Evolutionary conservation across 1,140 invertebrate species (phyloP), one percentile per base, ranked within the genome.

Genomic region (Meteorus sp.): DNA sequence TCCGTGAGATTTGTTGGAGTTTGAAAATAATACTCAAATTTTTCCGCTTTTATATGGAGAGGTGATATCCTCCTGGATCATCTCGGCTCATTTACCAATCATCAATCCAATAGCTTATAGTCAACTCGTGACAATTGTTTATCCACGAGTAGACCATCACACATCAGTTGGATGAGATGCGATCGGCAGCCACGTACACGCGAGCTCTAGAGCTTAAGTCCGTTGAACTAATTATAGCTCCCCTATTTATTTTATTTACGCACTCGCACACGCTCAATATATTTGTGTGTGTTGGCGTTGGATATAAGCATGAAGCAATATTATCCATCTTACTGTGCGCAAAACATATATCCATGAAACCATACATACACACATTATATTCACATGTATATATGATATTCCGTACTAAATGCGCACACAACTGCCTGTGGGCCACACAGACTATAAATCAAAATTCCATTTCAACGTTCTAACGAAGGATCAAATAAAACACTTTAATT

Each of bases 401-500:
- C n/a, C n/a, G n/a, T n/a, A n/a, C n/a, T n/a, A n/a, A n/a, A n/a
- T 37, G 29, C 19, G 19, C 27, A 54, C 20, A 57, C 44, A 56
- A 41, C 41, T 43, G 43, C 43, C 45, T n/a, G 41, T 52, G 41
- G 55, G 50, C 65, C 61, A 65, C 57, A 53, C 55, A 43, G 59
- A 70, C 55, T 69, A 76, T 79, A 79, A 79, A 79, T 79, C 77
- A 80, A 79, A 79, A 79, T 80, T 80, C 77, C 77, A 80, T 79
- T 79, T 80, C 77, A 80, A 79, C 78, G 77, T 79, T 79, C 76
- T 80, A 80, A 79, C 78, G 78, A 80, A 80, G 78, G 78, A 79
- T 79, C 77, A 79, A 80, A 79, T 79, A 80, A 80, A 80, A 80
- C 77, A 79, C 77, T 79, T 80, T 79, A 80, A 80, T 80, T 80